A percentile compares a stretch with the other conserved stretches of the same genome.
These are phyloP conservation scores for Xiphophorus birchmanni DNA, from an alignment of 2,797 vertebrate species.

Conservation along the genomic window DNA sequence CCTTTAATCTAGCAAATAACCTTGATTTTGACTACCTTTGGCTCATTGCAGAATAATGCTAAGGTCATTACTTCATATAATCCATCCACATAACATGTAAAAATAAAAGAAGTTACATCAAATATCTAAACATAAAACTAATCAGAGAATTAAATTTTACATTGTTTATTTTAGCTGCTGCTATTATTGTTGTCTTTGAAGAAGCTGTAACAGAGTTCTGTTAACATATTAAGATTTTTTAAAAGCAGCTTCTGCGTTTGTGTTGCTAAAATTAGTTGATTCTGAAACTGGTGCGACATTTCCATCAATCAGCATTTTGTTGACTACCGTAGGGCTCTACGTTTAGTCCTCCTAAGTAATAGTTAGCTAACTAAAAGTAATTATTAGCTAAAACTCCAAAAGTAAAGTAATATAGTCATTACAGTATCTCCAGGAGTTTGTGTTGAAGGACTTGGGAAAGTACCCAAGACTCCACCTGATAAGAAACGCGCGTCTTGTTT, in stretches of 20 bases:
- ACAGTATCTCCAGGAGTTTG: background rate
- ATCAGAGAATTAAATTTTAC: no score
- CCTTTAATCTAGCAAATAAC: no score
- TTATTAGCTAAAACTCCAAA: background rate
- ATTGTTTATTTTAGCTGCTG: background rate
- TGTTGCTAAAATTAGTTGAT: background rate
- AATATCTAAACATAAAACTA: no score
- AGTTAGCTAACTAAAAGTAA: background rate
- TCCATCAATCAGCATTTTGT: background rate
- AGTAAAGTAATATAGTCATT: background rate
- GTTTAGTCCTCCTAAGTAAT: background rate
- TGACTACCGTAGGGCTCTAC: background rate
- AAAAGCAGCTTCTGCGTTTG: background rate
- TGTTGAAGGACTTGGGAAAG: background rate
- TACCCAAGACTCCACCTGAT: background rate
- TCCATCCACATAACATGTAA: no score
- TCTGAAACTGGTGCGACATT: background rate
- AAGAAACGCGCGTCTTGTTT: slow-evolving; percentile 11
- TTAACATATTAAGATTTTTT: background rate
- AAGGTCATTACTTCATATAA: no score
- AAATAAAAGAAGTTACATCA: no score
- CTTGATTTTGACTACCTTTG: no score
- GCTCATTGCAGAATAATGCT: no score
- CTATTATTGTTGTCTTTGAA: background rate
- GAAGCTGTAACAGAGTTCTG: background rate